phyloP scores from a whole-genome alignment of 2,797 vertebrate species.

The Oophaga sylvatica region DNA sequence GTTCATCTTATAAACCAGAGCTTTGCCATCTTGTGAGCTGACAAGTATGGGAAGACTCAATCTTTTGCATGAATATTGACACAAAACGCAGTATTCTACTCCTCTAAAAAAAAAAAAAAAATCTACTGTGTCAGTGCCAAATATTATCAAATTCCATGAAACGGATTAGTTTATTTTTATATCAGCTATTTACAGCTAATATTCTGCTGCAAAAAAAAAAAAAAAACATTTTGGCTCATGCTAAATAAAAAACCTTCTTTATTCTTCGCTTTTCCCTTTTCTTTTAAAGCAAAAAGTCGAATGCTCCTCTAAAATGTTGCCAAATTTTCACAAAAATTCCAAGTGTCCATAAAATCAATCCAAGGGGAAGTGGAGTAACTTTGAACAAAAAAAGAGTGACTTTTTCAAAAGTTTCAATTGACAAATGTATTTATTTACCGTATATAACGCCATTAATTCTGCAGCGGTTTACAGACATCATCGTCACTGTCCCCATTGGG shows the following conservation, averaged over 20 bases:
- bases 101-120: neutral
- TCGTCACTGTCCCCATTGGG: too few relatives aligned
- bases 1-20: conserved; percentile 37
- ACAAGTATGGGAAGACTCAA: conserved; percentile 48
- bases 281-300: too few relatives aligned
- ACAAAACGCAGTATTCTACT: neutral
- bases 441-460: too few relatives aligned
- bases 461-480: too few relatives aligned
- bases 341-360: too few relatives aligned
- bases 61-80: conserved; percentile 15
- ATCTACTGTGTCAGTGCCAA: neutral
- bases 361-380: too few relatives aligned
- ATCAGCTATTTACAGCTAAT: neutral
- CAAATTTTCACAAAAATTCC: too few relatives aligned
- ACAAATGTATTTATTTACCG: too few relatives aligned
- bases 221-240: neutral
- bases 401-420: neutral
- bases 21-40: conserved; percentile 54
- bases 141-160: conserved; percentile 8
- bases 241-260: too few relatives aligned
- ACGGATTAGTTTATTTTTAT: neutral
- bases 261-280: too few relatives aligned
- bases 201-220: neutral
- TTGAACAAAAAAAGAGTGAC: too few relatives aligned
- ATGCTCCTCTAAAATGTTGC: too few relatives aligned